Evolutionary conservation across 2,113 vertebrate genomes (phyloP).

Genomic region (Passer montanus): DNA sequence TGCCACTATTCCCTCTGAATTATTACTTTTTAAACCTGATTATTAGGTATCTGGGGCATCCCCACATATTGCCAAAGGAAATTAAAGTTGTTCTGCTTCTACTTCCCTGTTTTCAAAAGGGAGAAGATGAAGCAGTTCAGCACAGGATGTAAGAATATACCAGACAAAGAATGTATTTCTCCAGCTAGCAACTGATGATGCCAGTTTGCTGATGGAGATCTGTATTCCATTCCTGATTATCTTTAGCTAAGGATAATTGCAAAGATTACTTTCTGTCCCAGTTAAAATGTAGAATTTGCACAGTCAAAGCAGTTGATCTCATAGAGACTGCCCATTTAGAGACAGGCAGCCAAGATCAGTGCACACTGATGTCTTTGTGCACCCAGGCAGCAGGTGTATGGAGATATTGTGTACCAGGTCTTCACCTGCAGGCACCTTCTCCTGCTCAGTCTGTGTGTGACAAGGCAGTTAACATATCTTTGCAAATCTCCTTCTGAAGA

Average conservation of each 20-base stretch:
- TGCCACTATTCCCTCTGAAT: not conserved
- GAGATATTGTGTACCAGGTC: not conserved
- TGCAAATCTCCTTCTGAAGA: not conserved
- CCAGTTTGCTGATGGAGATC: not conserved
- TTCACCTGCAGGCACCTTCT: not conserved
- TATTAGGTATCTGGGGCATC: not conserved
- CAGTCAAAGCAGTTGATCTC: not conserved
- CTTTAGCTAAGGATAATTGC: not conserved
- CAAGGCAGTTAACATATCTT: not conserved
- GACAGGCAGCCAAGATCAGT: not conserved
- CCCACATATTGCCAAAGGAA: not conserved
- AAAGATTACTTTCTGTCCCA: not conserved
- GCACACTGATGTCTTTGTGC: not conserved
- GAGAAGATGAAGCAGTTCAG: not conserved
- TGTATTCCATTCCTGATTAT: not conserved
- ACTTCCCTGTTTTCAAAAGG: not conserved
- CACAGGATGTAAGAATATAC: not conserved
- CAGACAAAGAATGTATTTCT: not conserved
- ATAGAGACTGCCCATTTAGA: not conserved
- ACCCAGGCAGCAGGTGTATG: not conserved
- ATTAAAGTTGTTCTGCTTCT: not conserved
- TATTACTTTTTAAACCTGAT: not conserved
- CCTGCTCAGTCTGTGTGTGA: not conserved
- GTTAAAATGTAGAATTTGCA: not conserved
- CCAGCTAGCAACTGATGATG: not conserved